These are phyloP conservation scores for Jordanella pulchra DNA, from an alignment of 2,797 vertebrate species.

Conservation along the genomic window DNA sequence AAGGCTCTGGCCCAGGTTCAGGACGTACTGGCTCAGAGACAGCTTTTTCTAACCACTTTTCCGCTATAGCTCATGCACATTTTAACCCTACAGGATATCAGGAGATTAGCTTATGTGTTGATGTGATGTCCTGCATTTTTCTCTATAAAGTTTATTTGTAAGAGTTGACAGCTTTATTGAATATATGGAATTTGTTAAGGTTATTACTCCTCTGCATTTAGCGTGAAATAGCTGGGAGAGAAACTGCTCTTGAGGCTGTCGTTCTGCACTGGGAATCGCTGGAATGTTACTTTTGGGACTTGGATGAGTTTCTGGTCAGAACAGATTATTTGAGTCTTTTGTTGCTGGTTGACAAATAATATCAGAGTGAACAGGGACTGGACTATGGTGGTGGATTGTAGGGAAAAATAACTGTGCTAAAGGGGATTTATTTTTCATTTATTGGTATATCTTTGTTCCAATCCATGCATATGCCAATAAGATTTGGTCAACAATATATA, in stretches of 20 bases:
- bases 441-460: too few species aligned
- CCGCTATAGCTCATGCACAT: neutral
- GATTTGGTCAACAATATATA: too few species aligned
- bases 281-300: neutral
- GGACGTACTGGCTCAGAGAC: neutral
- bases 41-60: neutral
- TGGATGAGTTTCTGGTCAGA: neutral
- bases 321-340: neutral
- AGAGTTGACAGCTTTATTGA: neutral
- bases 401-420: too few species aligned
- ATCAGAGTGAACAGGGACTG: neutral
- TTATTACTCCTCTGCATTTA: neutral
- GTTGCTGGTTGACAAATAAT: neutral
- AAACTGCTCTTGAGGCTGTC: neutral
- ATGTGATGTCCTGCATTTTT: neutral
- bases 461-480: too few species aligned
- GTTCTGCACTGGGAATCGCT: neutral
- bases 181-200: neutral
- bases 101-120: neutral
- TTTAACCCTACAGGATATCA: neutral
- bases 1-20: neutral
- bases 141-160: neutral
- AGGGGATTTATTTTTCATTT: too few species aligned
- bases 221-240: neutral
- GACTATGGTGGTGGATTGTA: neutral